These are phyloP conservation scores for Oreotrochilus melanogaster DNA, from an alignment of 2,113 vertebrate species.

Conservation along the genomic window DNA sequence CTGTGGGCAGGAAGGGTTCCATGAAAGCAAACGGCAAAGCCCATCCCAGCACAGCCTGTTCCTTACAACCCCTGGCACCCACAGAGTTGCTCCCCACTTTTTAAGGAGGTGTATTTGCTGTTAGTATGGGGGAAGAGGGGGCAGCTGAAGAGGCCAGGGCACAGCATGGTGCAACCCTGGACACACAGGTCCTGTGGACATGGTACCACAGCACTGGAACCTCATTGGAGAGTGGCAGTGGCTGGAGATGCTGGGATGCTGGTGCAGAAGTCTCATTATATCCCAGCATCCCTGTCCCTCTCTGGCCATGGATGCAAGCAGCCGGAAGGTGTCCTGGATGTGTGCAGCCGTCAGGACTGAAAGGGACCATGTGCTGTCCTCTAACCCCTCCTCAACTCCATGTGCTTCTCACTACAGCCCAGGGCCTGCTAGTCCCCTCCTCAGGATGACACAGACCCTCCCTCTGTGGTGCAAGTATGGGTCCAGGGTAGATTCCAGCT, in stretches of 20 bases:
- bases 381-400: accelerated
- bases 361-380: background rate
- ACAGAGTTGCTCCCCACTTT: background rate
- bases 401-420: background rate
- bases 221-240: accelerated
- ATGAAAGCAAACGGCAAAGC: slow-evolving; percentile 37
- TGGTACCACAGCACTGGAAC: accelerated
- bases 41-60: background rate
- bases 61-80: background rate
- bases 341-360: accelerated
- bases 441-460: background rate
- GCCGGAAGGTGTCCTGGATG: background rate
- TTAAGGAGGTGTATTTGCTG: slow-evolving; percentile 57
- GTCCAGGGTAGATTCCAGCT: background rate
- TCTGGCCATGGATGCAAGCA: background rate
- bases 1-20: slow-evolving; percentile 52
- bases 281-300: background rate
- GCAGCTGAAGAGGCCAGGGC: background rate
- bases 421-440: background rate
- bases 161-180: accelerated
- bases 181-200: accelerated
- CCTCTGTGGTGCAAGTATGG: accelerated
- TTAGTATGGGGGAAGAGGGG: background rate
- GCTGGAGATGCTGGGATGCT: background rate
- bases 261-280: slow-evolving; percentile 70